Conservation (phyloP, 1,140 invertebrate species). For the Penaeus vannamei region DNA sequence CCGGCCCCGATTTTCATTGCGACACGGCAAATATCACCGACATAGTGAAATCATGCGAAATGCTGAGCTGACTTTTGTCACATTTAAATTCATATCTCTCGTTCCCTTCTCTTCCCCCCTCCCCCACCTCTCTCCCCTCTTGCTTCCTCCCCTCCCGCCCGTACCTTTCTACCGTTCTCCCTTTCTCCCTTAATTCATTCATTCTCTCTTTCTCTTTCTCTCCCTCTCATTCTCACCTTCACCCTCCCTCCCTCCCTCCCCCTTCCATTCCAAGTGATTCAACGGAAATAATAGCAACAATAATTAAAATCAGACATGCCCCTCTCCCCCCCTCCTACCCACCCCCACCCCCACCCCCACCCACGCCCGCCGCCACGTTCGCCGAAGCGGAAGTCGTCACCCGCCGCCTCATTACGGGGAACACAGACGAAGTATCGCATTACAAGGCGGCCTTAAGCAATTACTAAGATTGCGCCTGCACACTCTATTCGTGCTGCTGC, state of each 20-base stretch:
- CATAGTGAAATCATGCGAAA: too few species aligned
- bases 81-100: too few species aligned
- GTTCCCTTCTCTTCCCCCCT: not conserved
- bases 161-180: not conserved
- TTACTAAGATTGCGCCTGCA: too few species aligned
- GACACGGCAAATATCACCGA: too few species aligned
- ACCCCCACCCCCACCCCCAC: not conserved
- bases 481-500: too few species aligned
- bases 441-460: too few species aligned
- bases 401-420: too few species aligned
- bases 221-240: not conserved
- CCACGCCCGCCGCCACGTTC: too few species aligned
- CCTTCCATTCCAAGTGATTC: not conserved
- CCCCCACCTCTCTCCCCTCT: not conserved
- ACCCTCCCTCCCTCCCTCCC: not conserved
- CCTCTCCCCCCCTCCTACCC: not conserved
- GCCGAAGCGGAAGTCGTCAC: too few species aligned
- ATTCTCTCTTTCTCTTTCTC: conserved; percentile 45
- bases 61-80: too few species aligned
- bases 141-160: not conserved
- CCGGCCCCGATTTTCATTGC: too few species aligned
- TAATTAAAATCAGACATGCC: not conserved
- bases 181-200: conserved; percentile 25
- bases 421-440: too few species aligned
- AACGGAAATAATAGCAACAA: not conserved